These are phyloP conservation scores for Aphrocallistes beatrix DNA, from an alignment of 37 sponge, comb jelly and placozoan species.

Conservation along the genomic window DNA sequence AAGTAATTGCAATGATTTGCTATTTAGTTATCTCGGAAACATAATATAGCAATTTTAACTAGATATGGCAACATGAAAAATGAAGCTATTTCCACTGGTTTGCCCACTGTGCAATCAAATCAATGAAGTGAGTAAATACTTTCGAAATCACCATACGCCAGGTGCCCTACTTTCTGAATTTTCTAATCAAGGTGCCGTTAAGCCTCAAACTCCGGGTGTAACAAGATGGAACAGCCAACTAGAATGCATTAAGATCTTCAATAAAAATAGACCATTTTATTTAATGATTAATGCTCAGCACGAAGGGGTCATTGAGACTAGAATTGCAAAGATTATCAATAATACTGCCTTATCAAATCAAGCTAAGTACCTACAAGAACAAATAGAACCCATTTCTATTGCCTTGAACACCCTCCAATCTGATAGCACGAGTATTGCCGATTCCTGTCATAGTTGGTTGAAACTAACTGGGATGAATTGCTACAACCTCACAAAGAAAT, in stretches of 20 bases:
- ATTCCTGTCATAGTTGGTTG: not conserved
- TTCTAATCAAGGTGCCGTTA: not conserved
- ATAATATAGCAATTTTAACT: too few species aligned
- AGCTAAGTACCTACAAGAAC: not conserved
- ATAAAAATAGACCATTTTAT: constrained; percentile 12
- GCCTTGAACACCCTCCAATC: not conserved
- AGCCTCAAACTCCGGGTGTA: not conserved
- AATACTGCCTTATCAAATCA: constrained; percentile 13
- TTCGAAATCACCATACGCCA: too few species aligned
- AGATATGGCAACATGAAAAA: too few species aligned
- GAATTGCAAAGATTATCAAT: not conserved
- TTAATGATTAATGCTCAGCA: constrained; percentile 7
- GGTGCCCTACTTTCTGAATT: not conserved
- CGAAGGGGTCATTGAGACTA: not conserved
- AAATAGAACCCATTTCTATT: constrained; percentile 1
- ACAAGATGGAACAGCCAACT: not conserved
- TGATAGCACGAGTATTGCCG: constrained; percentile 1
- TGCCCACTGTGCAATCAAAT: too few species aligned
- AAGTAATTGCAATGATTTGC: too few species aligned
- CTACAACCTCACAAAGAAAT: not conserved
- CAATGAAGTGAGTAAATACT: not conserved
- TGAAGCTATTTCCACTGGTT: too few species aligned
- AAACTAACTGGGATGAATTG: not conserved
- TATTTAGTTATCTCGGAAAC: too few species aligned
- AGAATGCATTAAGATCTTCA: constrained; percentile 7